A percentile compares a stretch with the other conserved stretches of the same genome.
These are phyloP conservation scores for Mirza zaza DNA, from an alignment of 2,113 vertebrate genomes.

Conservation along the genomic window DNA sequence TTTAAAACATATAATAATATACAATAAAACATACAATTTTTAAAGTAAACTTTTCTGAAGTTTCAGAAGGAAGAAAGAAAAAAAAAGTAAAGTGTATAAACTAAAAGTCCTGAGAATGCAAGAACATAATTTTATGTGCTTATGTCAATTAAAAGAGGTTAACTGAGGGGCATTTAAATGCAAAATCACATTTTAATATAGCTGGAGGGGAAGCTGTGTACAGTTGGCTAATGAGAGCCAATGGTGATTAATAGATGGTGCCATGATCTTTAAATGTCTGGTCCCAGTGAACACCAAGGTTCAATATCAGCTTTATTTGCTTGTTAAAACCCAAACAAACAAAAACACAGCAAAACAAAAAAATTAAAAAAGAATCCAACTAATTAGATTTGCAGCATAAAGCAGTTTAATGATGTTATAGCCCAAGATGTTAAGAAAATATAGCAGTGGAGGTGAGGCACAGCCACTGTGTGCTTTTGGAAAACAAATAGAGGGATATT, in stretches of 20 bases:
- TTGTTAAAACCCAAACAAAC: conserved; percentile 21
- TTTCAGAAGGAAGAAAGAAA: not conserved
- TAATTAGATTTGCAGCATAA: conserved; percentile 77
- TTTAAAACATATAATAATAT: not conserved
- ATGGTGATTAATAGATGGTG: conserved; percentile 69
- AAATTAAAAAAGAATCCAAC: not conserved
- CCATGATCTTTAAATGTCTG: conserved; percentile 71
- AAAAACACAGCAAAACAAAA: conserved; percentile 9
- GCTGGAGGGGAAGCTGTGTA: conserved; percentile 60
- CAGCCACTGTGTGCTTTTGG: not conserved
- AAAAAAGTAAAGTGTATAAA: not conserved
- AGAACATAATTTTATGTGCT: conserved; percentile 66
- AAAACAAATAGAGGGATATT: not conserved
- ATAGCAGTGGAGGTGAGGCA: not conserved
- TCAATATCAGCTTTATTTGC: conserved; percentile 65
- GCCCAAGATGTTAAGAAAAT: conserved; percentile 47
- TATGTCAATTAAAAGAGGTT: conserved; percentile 73
- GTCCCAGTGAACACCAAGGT: conserved; percentile 51
- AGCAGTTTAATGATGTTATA: not conserved
- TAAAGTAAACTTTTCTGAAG: not conserved
- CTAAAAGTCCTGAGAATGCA: conserved; percentile 52
- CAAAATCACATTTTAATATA: conserved; percentile 68
- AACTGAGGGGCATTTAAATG: conserved; percentile 67
- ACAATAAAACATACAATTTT: not conserved
- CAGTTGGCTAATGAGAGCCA: conserved; percentile 55